Evolutionary conservation across 2,888 invertebrate genomes (phyloP).

Genomic region (Anthoptus insignis): DNA sequence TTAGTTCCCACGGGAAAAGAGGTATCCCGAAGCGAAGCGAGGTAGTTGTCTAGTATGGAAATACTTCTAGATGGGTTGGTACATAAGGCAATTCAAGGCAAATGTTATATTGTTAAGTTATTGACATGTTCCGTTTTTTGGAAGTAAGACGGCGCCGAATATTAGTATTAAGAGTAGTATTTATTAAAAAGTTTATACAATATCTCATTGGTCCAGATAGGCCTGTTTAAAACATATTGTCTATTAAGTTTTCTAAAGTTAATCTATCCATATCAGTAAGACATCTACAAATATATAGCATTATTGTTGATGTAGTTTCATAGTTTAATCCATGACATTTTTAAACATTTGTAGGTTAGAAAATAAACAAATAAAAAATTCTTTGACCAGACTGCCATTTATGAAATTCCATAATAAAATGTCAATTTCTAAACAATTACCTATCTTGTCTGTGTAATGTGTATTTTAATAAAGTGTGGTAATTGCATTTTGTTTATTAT

Average conservation of each 20-base stretch:
- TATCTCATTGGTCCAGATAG: constrained; percentile 19
- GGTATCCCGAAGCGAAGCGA: no score
- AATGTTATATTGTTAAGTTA: no score
- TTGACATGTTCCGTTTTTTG: no score
- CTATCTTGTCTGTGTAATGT: constrained; percentile 44
- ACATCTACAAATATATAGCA: constrained; percentile 9
- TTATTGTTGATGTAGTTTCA: constrained; percentile 28
- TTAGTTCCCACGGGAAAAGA: no score
- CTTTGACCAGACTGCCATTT: constrained; percentile 70
- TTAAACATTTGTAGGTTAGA: constrained; percentile 23
- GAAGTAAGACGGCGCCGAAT: no score
- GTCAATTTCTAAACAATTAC: constrained; percentile 74
- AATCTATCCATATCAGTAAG: constrained; percentile 26
- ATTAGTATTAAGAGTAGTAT: no score
- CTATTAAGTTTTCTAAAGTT: not conserved
- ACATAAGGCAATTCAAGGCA: no score
- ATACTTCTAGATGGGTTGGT: no score
- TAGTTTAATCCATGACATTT: constrained; percentile 29
- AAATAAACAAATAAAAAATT: constrained; percentile 21
- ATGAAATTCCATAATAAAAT: constrained; percentile 51
- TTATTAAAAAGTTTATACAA: no score
- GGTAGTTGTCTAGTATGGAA: no score
- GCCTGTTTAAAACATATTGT: constrained; percentile 3
- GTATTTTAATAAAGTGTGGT: constrained; percentile 55
- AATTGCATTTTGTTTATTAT: constrained; percentile 23